Conservation (phyloP, 2,888 invertebrate genomes). For the Mylabris sibirica region DNA sequence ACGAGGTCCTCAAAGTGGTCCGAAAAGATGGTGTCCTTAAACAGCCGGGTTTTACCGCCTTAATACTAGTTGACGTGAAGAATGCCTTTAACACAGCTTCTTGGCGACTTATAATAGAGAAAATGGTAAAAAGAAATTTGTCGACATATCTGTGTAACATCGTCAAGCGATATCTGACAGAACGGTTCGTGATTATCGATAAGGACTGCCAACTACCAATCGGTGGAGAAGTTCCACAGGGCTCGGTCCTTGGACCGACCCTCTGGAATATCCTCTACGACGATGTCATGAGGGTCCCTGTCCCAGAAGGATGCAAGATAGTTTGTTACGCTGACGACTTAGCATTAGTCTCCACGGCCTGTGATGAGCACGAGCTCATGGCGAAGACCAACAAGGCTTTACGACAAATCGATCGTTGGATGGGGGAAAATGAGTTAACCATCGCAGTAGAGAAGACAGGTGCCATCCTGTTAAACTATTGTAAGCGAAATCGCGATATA, state of each 20-base stretch:
- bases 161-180: constrained; percentile 1
- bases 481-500: not conserved
- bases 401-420: constrained; percentile 15
- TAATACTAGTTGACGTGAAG: constrained; percentile 18
- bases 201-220: not conserved
- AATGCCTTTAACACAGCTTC: constrained; percentile 23
- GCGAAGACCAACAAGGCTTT: not conserved
- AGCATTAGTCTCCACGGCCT: constrained; percentile 19
- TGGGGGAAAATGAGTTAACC: constrained; percentile 15
- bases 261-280: too few species aligned
- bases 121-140: constrained; percentile 7
- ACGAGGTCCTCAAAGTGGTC: constrained; percentile 7
- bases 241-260: constrained; percentile 31
- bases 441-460: constrained; percentile 20
- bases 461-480: not conserved
- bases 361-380: not conserved
- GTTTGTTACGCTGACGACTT: constrained; percentile 32
- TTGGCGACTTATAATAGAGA: constrained; percentile 6
- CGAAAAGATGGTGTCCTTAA: not conserved
- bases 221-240: constrained; percentile 30
- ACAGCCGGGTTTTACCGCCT: not conserved
- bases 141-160: not conserved
- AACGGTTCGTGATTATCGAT: not conserved
- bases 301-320: too few species aligned
- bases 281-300: constrained; percentile 15